These are phyloP conservation scores for Vombatus ursinus DNA, from an alignment of 2,113 vertebrate species.

Conservation along the genomic window DNA sequence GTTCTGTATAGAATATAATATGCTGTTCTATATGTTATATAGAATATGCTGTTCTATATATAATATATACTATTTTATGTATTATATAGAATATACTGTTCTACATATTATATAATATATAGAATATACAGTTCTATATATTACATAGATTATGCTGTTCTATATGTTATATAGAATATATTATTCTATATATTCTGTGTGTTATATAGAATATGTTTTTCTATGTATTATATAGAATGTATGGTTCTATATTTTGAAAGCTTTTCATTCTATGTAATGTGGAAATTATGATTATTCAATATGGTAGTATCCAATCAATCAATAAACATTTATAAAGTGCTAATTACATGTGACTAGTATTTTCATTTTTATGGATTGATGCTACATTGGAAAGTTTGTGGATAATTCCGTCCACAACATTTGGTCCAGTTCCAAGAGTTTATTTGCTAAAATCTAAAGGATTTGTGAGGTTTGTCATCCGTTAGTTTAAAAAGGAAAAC, in stretches of 20 bases:
- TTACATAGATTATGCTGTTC: too few relatives aligned
- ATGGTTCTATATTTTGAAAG: not conserved
- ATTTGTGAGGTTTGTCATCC: not conserved
- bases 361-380: accelerated
- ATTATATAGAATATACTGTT: too few relatives aligned
- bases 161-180: too few relatives aligned
- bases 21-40: too few relatives aligned
- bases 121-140: too few relatives aligned
- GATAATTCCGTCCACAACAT: not conserved
- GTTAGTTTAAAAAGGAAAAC: not conserved
- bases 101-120: too few relatives aligned
- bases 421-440: not conserved
- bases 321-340: not conserved
- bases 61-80: too few relatives aligned
- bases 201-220: too few relatives aligned
- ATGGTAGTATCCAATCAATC: not conserved
- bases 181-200: too few relatives aligned
- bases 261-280: not conserved
- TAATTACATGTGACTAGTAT: not conserved
- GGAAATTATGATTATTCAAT: not conserved
- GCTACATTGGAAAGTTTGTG: not conserved
- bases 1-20: too few relatives aligned
- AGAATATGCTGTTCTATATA: too few relatives aligned
- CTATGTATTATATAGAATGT: too few relatives aligned
- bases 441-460: not conserved